Percentiles rank a stretch among this genome's conserved stretches.
phyloP scores from a whole-genome alignment of 1,140 invertebrate genomes.

The Apocrypta bakeri region DNA sequence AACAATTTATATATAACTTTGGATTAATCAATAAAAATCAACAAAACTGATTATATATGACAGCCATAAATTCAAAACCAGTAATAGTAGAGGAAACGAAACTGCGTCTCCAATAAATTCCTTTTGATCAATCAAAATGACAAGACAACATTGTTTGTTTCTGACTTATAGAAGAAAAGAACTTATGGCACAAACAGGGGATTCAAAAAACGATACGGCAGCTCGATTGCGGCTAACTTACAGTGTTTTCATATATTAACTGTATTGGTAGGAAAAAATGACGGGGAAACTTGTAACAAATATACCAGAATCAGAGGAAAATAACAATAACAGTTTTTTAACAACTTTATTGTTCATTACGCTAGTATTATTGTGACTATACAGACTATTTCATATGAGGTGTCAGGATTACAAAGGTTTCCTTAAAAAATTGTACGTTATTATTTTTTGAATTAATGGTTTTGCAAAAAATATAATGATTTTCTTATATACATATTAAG shows the following conservation, averaged over 20 bases:
- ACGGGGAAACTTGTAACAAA: constrained; percentile 22
- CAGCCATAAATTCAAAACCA: no score
- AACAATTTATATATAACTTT: no score
- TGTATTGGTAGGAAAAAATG: constrained; percentile 35
- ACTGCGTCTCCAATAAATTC: neutral
- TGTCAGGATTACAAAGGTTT: neutral
- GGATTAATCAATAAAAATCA: no score
- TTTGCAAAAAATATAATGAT: neutral
- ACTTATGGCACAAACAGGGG: no score
- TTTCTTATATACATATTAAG: no score
- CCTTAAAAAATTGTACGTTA: neutral
- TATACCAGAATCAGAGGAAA: neutral
- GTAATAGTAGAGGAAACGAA: constrained; percentile 13
- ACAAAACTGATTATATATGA: no score
- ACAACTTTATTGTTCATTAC: constrained; percentile 25
- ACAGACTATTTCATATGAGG: neutral
- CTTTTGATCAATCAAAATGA: no score
- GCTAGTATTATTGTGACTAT: neutral
- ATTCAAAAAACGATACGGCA: constrained; percentile 43
- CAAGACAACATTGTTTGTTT: neutral
- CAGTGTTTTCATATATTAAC: constrained; percentile 20
- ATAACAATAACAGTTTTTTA: constrained; percentile 18
- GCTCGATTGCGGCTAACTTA: constrained; percentile 45
- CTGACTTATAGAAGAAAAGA: constrained; percentile 21
- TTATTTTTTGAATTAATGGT: neutral